Evolutionary conservation across 2,888 invertebrate species (phyloP), one percentile per base, ranked within the genome.

Genomic region (Clostera curtula): DNA sequence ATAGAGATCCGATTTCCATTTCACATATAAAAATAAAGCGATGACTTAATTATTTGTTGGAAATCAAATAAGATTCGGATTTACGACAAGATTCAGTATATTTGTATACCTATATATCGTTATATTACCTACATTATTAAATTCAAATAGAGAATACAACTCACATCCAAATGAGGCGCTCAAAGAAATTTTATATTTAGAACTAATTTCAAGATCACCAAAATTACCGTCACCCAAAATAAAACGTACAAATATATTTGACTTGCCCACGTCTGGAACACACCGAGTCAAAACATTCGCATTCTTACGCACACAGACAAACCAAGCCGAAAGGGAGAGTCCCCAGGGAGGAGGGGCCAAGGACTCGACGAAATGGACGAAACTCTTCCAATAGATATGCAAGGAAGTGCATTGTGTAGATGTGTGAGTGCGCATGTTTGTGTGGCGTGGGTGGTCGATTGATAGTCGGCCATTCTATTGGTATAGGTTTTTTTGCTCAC

Each of bases 321-420:
- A 54, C 30, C 33, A 42, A 43, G 43, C 43, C 47, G 74, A 82
- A 75, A 82, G 79, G 76, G 83, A 82, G 74, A 82, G 82, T 84
- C 84, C 77, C 83, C 38, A 29, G 83, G 83, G 80, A 83, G 83
- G 82, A 63, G 80, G 84, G 62, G 83, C 77, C 68, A 76, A 65
- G 65, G 64, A 63, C 29, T 46, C 63, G 61, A 68, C 63, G 60
- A 74, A 74, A 76, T 74, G 76, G 77, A 70, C 74, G 73, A 62
- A 61, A 63, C 56, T 62, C 62, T 71, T 67, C 69, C 72, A 64
- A 75, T 82, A 67, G 71, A 68, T 74, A 71, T 75, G 77, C 79
- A 77, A 72, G 74, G 72, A 71, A 77, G 64, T 80, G 80, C 80
- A 80, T 61, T 67, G 60, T 61, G 50, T 59, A 61, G 49, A 49